Evolutionary conservation across 2,888 invertebrate species (phyloP), one percentile per base, ranked within the genome.

Genomic region (Orthosia gracilis): DNA sequence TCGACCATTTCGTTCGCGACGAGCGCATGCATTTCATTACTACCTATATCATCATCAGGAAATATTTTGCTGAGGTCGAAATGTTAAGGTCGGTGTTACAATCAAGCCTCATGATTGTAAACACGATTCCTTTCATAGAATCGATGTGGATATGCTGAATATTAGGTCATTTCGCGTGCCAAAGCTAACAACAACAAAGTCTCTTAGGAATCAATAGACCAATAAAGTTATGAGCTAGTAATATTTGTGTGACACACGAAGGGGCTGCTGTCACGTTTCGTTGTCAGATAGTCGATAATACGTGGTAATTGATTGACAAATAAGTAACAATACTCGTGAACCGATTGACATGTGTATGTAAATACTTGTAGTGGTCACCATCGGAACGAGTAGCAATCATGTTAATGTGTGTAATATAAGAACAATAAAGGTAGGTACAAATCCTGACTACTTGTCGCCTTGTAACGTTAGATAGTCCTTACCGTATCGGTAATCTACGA

Each of bases 1-100:
- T 93, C 94, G 91, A 89, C 92, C 76, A 89, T 89, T 92, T 89
- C 68, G 86, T 84, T 79, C 85, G 76, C 82, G 79, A 77, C 83
- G 82, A 69, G 73, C 81, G 75, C 80, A 78, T 85, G 83, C 83
- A 86, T 82, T 83, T 84, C 82, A 81, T 82, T 76, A 84, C 83
- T 74, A 83, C 70, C 83, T 74, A 83, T 68, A 75, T 26, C 83
- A 75, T 40, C 83, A 84, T 86, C 87, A 90, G 91, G 91, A 91
- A 91, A 89, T 83, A 83, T 86, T 82, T 82, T 83, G 73, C 79
- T 70, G 81, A 89, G 87, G 90, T 89, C 85, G 62, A 84, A 87
- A 85, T 83, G 82, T 83, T 88, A 84, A 89, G 87, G 87, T 65
- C 81, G 64, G 64, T 69, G 63, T 61, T 69, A 78, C 65, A 77